Percentiles rank a stretch among this genome's conserved stretches.
These are phyloP conservation scores for Mastomys coucha DNA, from an alignment of 2,113 vertebrate genomes.

Conservation along the genomic window DNA sequence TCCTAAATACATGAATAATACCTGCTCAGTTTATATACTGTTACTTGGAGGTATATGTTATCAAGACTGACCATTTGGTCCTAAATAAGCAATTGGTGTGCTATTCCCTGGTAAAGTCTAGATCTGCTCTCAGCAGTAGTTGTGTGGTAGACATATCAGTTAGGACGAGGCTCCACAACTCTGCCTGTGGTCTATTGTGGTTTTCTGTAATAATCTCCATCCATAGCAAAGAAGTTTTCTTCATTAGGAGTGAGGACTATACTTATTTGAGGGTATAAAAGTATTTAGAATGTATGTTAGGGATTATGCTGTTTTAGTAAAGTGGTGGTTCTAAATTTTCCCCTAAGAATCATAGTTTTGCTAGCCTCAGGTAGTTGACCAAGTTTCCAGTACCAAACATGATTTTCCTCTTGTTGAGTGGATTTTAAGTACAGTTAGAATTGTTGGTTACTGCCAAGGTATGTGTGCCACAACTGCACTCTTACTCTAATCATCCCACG, in stretches of 20 bases:
- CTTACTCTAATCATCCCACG: background rate
- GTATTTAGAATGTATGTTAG: background rate
- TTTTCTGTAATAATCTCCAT: background rate
- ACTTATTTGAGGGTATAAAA: background rate
- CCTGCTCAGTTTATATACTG: background rate
- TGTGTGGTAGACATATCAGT: background rate
- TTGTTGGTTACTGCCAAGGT: background rate
- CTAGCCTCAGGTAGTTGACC: background rate
- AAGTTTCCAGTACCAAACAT: background rate
- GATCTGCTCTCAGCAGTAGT: background rate
- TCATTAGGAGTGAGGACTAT: background rate
- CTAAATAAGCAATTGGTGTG: background rate
- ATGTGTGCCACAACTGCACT: background rate
- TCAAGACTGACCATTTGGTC: background rate
- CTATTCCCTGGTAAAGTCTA: background rate
- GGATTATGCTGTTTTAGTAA: background rate
- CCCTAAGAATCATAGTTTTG: background rate
- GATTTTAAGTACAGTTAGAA: background rate
- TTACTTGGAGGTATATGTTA: background rate
- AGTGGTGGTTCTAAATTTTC: background rate
- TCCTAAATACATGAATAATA: background rate
- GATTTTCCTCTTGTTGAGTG: background rate
- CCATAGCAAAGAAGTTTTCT: background rate
- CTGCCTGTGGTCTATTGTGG: background rate
- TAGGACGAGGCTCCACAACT: background rate